Conservation (phyloP, 2,888 invertebrate genomes). For the Trichopria drosophilae region DNA sequence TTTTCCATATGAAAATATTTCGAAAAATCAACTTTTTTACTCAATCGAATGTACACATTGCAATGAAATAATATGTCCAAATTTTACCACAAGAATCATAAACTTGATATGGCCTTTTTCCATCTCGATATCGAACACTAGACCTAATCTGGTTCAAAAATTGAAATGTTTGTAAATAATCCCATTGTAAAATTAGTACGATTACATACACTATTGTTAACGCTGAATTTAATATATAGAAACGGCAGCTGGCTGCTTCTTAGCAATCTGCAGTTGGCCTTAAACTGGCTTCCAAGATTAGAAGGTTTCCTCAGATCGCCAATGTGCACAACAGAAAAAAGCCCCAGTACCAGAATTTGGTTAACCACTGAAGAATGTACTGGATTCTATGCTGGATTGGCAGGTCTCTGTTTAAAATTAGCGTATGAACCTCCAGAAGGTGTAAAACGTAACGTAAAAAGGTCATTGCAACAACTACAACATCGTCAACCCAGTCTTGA, state of each 20-base stretch:
- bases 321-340: slow-evolving; percentile 45
- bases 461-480: slow-evolving; percentile 50
- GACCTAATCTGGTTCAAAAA: too few relatives aligned
- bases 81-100: too few relatives aligned
- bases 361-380: slow-evolving; percentile 52
- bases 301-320: slow-evolving; percentile 51
- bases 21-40: too few relatives aligned
- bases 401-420: slow-evolving; percentile 51
- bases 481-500: slow-evolving; percentile 40
- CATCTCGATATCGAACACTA: too few relatives aligned
- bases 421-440: slow-evolving; percentile 57
- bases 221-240: too few relatives aligned
- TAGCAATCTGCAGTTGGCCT: slow-evolving; percentile 54
- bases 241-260: slow-evolving; percentile 53
- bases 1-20: too few relatives aligned
- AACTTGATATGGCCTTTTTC: too few relatives aligned
- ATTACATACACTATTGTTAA: too few relatives aligned
- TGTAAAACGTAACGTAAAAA: slow-evolving; percentile 52
- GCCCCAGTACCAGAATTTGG: slow-evolving; percentile 49
- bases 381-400: slow-evolving; percentile 53
- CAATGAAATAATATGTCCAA: too few relatives aligned
- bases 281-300: slow-evolving; percentile 53
- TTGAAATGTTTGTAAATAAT: too few relatives aligned
- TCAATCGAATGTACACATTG: too few relatives aligned
- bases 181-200: too few relatives aligned